Base-by-base conservation (phyloP, 2,888 invertebrate genomes). In the Drosophila lacicola region DNA sequence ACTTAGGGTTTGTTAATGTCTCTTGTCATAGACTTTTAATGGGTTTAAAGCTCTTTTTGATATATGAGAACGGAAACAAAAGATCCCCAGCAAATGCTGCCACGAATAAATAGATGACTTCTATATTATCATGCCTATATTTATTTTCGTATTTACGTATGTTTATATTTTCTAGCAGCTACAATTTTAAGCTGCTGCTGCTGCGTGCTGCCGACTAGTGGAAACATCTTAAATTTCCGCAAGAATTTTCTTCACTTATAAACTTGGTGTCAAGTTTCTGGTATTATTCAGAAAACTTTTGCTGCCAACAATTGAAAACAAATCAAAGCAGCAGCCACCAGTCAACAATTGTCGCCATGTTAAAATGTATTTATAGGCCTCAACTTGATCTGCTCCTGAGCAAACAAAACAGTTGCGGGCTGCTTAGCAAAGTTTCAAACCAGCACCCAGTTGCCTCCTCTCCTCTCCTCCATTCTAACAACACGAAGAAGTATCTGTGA, bases 221-320 rank as follows among this genome's bases (percentile, higher is more conserved):
- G 10, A 57, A 57, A 58, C 19, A 36, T 9, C 8, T 49, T 5
- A 44, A 42, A 25, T 51, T 50, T 55, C 36, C 42, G 13, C 19
- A 41, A 17, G 33, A 17, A 11, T 58, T 29, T 2, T 8, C 42
- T 46, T 67, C 14, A 51, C 53, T 72, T 62, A 67, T 70, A 57
- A 82, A 74, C 56, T 83, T 83, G 74, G 80, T 69, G 74, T 68
- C 80, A 82, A 82, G 60, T 71, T 80, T 62, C 57, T 14, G 42
- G 61, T 64, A 70, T 86, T 76, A 72, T 73, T 25, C 65, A 42
- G 49, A 64, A 82, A 78, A 70, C 37, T 80, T 78, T 80, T 65
- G 67, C 45, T 55, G 64, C 70, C 65, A 82, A 69, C 82, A 82
- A 82, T 88, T 88, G 87, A 86, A 86, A 88, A 88, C 71, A 82